Evolutionary conservation across 2,113 vertebrate genomes (phyloP), one percentile per base, ranked within the genome.

Genomic region (Halichoeres trimaculatus): DNA sequence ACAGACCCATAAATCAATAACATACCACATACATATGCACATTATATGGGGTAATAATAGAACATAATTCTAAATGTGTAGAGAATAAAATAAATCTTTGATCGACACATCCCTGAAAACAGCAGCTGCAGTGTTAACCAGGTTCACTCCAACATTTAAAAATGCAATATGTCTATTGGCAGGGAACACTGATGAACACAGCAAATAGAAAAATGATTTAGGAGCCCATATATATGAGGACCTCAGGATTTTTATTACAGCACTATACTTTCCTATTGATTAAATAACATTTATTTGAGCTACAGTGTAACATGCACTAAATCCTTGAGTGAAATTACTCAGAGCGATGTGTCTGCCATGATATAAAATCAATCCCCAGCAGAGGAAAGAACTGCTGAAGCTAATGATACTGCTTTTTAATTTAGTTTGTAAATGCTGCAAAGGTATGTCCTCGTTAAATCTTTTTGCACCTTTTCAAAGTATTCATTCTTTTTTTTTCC

Each of bases 261-360:
- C 77, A 64, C 63, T 89, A 78, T 81, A 81, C 76, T 84, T 83
- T 54, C 34, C 47, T 86, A 90, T 92, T 92, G 91, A 93, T 91
- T 88, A 91, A 84, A 84, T 89, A 90, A 85, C 84, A 91, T 92
- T 90, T 89, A 91, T 91, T 89, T 85, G 88, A 90, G 84, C 83
- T 77, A 74, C 84, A 85, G 78, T 80, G 80, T 61, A 87, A 86
- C 84, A 20, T 87, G 83, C 68, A 79, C 80, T 90, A 90, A 91
- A 91, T 91, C 82, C 68, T 71, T 40, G 73, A 78, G 77, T 87
- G 81, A 86, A 89, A 91, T 89, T 88, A 91, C 81, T 90, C 82
- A 75, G 70, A 54, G 82, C 72, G 67, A 85, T 76, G 81, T 89
- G 87, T 89, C 70, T 1, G 26, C 47, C 30, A 56, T 78, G 86